A percentile compares a stretch with the other conserved stretches of the same genome.
phyloP scores from a whole-genome alignment of 2,888 invertebrate genomes.

The Megamerina dolium region DNA sequence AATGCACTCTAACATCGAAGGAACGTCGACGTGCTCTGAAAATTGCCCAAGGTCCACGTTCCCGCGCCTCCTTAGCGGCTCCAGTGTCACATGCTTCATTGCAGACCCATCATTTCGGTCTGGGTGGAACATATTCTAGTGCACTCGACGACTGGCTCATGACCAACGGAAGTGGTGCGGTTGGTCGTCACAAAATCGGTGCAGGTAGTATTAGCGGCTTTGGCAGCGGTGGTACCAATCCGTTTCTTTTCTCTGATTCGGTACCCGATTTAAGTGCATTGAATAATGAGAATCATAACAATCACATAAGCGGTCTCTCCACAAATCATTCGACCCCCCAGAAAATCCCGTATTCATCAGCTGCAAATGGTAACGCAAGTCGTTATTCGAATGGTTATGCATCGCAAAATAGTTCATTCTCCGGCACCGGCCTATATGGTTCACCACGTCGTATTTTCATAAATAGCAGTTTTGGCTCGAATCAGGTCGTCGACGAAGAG shows the following conservation, averaged over 20 bases:
- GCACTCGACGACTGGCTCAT: conserved; percentile 55
- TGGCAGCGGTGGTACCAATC: conserved; percentile 45
- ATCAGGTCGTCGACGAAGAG: conserved; percentile 47
- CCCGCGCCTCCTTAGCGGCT: conserved; percentile 47
- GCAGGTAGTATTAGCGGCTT: conserved; percentile 35
- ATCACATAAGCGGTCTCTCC: conserved; percentile 41
- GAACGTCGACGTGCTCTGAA: conserved; percentile 56
- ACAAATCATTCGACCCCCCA: conserved; percentile 49
- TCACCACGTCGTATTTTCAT: conserved; percentile 46
- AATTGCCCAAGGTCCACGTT: conserved; percentile 48
- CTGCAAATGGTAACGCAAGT: conserved; percentile 34
- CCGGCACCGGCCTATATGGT: conserved; percentile 40
- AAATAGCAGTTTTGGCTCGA: conserved; percentile 45
- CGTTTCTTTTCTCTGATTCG: conserved; percentile 47
- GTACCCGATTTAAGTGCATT: conserved; percentile 47
- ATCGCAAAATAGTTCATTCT: conserved; percentile 43
- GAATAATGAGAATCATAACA: conserved; percentile 47
- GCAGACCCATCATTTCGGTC: conserved; percentile 44
- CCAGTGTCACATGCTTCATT: conserved; percentile 47
- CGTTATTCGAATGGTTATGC: conserved; percentile 44
- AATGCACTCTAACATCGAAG: conserved; percentile 60
- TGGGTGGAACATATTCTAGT: conserved; percentile 51
- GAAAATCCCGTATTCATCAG: conserved; percentile 41
- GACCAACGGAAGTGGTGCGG: conserved; percentile 43
- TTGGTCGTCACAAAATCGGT: conserved; percentile 51